Percentiles rank a stretch among this genome's conserved stretches.
Evolutionary conservation across 1,140 invertebrate genomes (phyloP).

Genomic region (Lordiphosa clarofinis): DNA sequence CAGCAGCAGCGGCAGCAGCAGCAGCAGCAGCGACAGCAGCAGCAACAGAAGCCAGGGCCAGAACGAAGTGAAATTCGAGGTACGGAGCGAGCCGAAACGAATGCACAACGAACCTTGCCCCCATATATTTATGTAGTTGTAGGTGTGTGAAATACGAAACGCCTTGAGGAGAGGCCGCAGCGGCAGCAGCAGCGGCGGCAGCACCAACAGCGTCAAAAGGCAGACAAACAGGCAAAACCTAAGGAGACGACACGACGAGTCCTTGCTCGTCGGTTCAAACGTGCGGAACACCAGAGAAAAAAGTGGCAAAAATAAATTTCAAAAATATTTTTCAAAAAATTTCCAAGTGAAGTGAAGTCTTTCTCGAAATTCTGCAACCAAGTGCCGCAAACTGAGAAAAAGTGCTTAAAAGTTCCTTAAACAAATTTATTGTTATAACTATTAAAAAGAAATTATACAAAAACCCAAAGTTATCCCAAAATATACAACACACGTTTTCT

Average conservation of each 20-base stretch:
- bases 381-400: slow-evolving; percentile 65
- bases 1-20: slow-evolving; percentile 24
- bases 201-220: slow-evolving; percentile 47
- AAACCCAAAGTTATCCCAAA: slow-evolving; percentile 13
- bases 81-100: slow-evolving; percentile 43
- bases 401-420: slow-evolving; percentile 73
- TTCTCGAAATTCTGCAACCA: slow-evolving; percentile 43
- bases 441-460: slow-evolving; percentile 30
- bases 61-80: slow-evolving; percentile 67
- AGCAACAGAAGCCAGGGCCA: slow-evolving; percentile 29
- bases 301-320: slow-evolving; percentile 22
- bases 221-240: slow-evolving; percentile 79
- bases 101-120: slow-evolving; percentile 41
- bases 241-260: slow-evolving; percentile 79
- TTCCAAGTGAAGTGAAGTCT: slow-evolving; percentile 25
- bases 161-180: slow-evolving; percentile 60
- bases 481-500: slow-evolving; percentile 13
- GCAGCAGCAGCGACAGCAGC: slow-evolving; percentile 16
- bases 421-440: slow-evolving; percentile 64
- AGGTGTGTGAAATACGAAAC: slow-evolving; percentile 65
- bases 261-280: slow-evolving; percentile 79
- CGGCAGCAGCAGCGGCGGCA: slow-evolving; percentile 31
- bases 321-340: slow-evolving; percentile 14
- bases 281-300: slow-evolving; percentile 66
- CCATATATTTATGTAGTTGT: slow-evolving; percentile 5